Percentiles rank a stretch among this genome's conserved stretches.
phyloP scores from a whole-genome alignment of 2,888 invertebrate genomes.

The Apotomis betuletana region DNA sequence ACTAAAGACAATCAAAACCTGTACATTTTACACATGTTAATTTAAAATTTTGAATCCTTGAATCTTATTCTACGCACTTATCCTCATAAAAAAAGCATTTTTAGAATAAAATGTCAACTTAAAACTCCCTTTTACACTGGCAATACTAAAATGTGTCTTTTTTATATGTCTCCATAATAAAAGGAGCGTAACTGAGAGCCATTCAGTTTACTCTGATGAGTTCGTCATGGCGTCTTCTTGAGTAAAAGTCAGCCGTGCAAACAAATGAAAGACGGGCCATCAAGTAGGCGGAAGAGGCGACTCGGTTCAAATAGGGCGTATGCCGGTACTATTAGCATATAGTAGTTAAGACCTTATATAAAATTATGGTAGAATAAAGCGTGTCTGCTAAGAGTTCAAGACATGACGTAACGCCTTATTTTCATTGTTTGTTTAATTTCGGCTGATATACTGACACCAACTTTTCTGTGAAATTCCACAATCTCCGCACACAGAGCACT shows the following conservation, averaged over 20 bases:
- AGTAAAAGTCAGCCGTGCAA: slow-evolving; percentile 2
- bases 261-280: slow-evolving; percentile 8
- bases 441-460: no score
- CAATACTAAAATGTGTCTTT: neutral
- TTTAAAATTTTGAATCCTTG: no score
- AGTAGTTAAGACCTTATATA: neutral
- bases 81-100: neutral
- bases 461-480: no score
- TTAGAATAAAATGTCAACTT: neutral
- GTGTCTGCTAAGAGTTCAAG: no score
- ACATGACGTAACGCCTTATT: no score
- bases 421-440: no score
- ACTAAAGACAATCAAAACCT: no score
- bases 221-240: slow-evolving; percentile 10
- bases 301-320: neutral
- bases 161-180: slow-evolving; percentile 2
- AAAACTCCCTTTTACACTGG: neutral
- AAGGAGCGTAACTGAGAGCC: slow-evolving; percentile 1
- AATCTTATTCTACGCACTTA: neutral
- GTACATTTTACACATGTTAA: no score
- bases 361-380: no score
- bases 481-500: no score
- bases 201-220: slow-evolving; percentile 23
- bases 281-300: neutral
- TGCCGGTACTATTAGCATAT: neutral